These are phyloP conservation scores for Heloderma charlesbogerti DNA, from an alignment of 2,113 vertebrate genomes.

Conservation along the genomic window DNA sequence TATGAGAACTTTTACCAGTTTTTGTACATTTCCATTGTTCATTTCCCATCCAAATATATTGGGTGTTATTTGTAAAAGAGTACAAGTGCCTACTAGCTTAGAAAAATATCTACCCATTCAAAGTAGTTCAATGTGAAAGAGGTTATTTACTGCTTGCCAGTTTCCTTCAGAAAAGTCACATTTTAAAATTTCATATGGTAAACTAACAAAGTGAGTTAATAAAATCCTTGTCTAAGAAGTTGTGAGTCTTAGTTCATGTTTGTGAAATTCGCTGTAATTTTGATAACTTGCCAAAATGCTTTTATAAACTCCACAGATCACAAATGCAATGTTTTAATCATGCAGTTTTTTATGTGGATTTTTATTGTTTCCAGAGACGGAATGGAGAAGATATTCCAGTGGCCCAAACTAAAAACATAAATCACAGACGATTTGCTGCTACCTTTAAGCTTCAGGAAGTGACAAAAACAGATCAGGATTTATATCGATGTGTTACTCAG, in stretches of 20 bases:
- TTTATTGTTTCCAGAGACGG: slow-evolving; percentile 82
- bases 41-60: not conserved
- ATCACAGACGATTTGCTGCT: slow-evolving; percentile 96
- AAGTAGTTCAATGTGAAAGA: not conserved
- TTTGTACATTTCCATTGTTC: not conserved
- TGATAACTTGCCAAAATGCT: not conserved
- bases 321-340: slow-evolving; percentile 13
- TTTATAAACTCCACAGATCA: not conserved
- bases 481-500: slow-evolving; percentile 97
- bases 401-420: slow-evolving; percentile 96
- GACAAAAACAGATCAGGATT: slow-evolving; percentile 93
- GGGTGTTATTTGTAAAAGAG: not conserved
- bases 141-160: not conserved
- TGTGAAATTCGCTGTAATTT: not conserved
- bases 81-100: not conserved
- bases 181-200: not conserved
- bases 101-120: not conserved
- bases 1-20: not conserved
- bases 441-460: slow-evolving; percentile 95
- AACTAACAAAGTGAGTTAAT: not conserved
- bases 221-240: not conserved
- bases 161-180: not conserved
- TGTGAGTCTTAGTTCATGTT: not conserved
- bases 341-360: slow-evolving; percentile 49
- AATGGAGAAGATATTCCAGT: slow-evolving; percentile 98